Evolutionary conservation across 2,797 vertebrate species (phyloP), one percentile per base, ranked within the genome.

Genomic region (Coregonus sp.): DNA sequence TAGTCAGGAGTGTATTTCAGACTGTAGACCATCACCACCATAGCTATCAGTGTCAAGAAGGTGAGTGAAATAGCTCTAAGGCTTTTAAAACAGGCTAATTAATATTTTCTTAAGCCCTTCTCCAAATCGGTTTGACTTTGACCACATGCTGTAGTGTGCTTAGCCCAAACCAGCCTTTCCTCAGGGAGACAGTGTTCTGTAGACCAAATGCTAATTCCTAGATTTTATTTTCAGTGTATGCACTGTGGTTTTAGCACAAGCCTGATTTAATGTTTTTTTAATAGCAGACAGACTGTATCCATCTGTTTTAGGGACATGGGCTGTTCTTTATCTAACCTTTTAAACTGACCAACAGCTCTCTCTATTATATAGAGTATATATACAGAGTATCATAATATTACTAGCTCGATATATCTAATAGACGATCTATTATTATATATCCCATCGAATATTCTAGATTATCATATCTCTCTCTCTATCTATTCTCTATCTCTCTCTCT

Each of bases 291-390:
- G 31, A 74, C 78, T 80, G 15, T 9, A 6, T n/a, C 67, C 79
- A 83, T 84, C 78, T 83, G 86, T 81, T 75, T 79, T 76, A 76
- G 56, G 50, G 75, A 3, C 63, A 33, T 50, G 16, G 71, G 37
- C 70, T 70, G 71, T 74, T 77, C 61, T 77, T 80, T 6, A 74
- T 56, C 51, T 50, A 1, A 50, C 59, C 59, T 67, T 15, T 47
- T 47, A 47, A 47, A 12, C 40, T 75, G 14, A 70, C 77, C 74
- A n/a, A n/a, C n/a, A n/a, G n/a, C n/a, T n/a, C n/a, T n/a, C n/a
- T n/a, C n/a, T n/a, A n/a, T n/a, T n/a, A n/a, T n/a, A n/a, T n/a
- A n/a, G n/a, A n/a, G n/a, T n/a, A n/a, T n/a, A n/a, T n/a, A n/a
- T n/a, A n/a, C n/a, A n/a, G n/a, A n/a, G n/a, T n/a, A n/a, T n/a